A percentile compares a stretch with the other conserved stretches of the same genome.
Conservation (phyloP, 2,113 vertebrate species). For the Pollachius pollachius region DNA sequence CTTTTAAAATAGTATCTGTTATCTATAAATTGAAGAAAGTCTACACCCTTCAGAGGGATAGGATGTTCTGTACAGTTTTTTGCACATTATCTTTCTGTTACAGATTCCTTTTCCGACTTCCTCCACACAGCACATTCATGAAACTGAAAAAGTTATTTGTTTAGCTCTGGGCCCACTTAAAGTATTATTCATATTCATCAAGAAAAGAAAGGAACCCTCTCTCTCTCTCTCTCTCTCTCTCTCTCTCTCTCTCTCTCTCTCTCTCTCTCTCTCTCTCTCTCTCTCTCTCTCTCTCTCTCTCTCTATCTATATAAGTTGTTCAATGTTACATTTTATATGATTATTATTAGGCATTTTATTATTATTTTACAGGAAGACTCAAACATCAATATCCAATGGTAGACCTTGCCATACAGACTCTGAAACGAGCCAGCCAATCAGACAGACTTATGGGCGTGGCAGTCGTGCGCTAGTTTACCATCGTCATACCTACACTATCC, state of each 20-base stretch:
- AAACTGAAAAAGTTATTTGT: too few relatives aligned
- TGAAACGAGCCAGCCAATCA: slow-evolving; percentile 19
- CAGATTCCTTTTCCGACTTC: too few relatives aligned
- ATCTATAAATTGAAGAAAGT: too few relatives aligned
- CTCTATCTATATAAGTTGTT: too few relatives aligned
- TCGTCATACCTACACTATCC: slow-evolving; percentile 55
- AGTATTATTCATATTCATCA: too few relatives aligned
- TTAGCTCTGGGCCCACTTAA: too few relatives aligned
- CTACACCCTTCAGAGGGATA: too few relatives aligned
- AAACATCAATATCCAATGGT: slow-evolving; percentile 23
- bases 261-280: not conserved
- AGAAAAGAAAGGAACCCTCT: too few relatives aligned
- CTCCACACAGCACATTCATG: too few relatives aligned
- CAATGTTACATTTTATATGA: not conserved
- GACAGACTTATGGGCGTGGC: slow-evolving; percentile 30
- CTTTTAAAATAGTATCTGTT: too few relatives aligned
- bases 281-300: not conserved
- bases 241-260: not conserved
- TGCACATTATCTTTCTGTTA: too few relatives aligned
- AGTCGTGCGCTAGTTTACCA: slow-evolving; percentile 22
- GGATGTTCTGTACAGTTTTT: too few relatives aligned
- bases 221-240: not conserved
- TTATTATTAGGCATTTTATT: not conserved
- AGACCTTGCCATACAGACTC: not conserved
- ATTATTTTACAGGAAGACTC: not conserved